These are phyloP conservation scores for Chrysolina oricalcia DNA, from an alignment of 2,888 invertebrate genomes.

Conservation along the genomic window DNA sequence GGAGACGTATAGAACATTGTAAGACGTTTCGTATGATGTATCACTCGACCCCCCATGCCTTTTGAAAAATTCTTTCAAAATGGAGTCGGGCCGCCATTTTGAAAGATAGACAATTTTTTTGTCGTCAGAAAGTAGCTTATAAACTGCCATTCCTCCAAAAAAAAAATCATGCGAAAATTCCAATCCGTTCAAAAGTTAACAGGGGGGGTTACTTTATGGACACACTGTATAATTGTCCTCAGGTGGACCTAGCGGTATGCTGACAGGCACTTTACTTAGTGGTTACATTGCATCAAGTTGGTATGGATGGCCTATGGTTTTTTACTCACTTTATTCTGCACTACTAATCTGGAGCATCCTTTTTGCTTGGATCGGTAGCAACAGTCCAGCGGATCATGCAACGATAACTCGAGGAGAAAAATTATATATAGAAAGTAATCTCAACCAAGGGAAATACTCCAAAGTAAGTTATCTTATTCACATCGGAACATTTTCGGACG, in stretches of 20 bases:
- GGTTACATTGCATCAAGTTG: slow-evolving; percentile 80
- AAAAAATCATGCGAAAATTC: too few species aligned
- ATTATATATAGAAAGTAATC: slow-evolving; percentile 76
- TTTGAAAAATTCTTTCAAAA: too few species aligned
- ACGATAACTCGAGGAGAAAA: slow-evolving; percentile 78
- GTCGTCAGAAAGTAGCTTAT: too few species aligned
- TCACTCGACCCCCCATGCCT: too few species aligned
- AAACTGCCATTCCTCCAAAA: too few species aligned
- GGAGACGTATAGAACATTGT: too few species aligned
- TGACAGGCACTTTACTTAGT: slow-evolving; percentile 82
- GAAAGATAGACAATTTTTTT: too few species aligned
- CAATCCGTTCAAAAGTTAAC: too few species aligned
- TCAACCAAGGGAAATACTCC: slow-evolving; percentile 41
- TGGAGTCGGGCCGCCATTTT: too few species aligned
- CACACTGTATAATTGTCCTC: slow-evolving; percentile 37
- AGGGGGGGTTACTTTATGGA: too few species aligned
- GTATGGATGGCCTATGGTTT: slow-evolving; percentile 85
- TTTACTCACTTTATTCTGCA: slow-evolving; percentile 81
- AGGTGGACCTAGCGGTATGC: slow-evolving; percentile 86
- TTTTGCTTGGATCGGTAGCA: slow-evolving; percentile 79
- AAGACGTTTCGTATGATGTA: too few species aligned
- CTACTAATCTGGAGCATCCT: slow-evolving; percentile 76
- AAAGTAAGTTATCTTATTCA: slow-evolving; percentile 15
- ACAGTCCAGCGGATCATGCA: slow-evolving; percentile 77
- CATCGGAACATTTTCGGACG: background rate